These are phyloP conservation scores for Lathronympha strigana DNA, from an alignment of 2,888 invertebrate genomes.

Conservation along the genomic window DNA sequence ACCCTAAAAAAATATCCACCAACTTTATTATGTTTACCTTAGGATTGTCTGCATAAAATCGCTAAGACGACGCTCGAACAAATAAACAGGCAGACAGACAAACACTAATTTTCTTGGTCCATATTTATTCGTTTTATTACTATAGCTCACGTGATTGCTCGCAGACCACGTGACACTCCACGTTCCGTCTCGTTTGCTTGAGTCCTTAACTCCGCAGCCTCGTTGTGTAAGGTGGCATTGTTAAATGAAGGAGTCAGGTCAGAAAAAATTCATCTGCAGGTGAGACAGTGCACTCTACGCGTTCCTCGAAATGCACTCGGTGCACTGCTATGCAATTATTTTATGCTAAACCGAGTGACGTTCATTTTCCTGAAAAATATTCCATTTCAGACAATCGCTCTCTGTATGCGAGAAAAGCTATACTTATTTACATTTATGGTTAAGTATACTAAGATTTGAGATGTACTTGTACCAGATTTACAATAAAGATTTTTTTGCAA, in stretches of 20 bases:
- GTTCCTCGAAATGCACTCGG: conserved; percentile 25
- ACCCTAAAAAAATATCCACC: too few species aligned
- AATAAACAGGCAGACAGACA: too few species aligned
- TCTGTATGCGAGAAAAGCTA: conserved; percentile 35
- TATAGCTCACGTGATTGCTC: too few species aligned
- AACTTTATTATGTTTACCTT: too few species aligned
- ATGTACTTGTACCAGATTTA: too few species aligned
- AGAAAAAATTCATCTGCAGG: conserved; percentile 31
- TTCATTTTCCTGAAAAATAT: conserved; percentile 47
- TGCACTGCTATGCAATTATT: conserved; percentile 48
- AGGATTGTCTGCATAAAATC: too few species aligned
- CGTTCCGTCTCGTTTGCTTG: too few species aligned
- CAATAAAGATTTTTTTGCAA: too few species aligned
- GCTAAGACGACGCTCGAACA: too few species aligned
- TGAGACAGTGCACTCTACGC: conserved; percentile 23
- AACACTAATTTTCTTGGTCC: too few species aligned
- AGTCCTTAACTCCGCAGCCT: not conserved
- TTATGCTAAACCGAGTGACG: conserved; percentile 48
- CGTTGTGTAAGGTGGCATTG: not conserved
- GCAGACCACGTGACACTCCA: too few species aligned
- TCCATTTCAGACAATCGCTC: conserved; percentile 41
- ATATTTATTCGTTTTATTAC: too few species aligned
- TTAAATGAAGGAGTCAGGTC: conserved; percentile 8
- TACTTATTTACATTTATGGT: conserved; percentile 47
- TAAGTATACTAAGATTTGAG: conserved; percentile 19